phyloP scores from a whole-genome alignment of 2,113 vertebrate species.

The Phrynosoma blainvillii region DNA sequence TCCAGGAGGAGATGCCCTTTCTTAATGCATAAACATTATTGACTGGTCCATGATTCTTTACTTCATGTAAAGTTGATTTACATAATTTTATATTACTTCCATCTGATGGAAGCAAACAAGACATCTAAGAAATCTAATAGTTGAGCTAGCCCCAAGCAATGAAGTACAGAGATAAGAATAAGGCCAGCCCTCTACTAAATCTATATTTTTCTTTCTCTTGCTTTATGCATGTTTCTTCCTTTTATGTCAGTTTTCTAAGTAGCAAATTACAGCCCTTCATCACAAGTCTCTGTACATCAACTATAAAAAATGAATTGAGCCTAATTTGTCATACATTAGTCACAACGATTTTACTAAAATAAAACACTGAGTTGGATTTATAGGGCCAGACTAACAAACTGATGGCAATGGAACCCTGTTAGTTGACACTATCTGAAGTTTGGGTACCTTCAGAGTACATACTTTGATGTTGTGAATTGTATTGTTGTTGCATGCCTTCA shows the following conservation, averaged over 20 bases:
- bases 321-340: neutral
- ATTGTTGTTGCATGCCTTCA: too few species aligned
- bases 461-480: neutral
- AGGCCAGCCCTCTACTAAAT: conserved; percentile 46
- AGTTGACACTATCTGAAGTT: neutral
- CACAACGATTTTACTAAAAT: neutral
- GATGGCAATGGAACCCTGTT: neutral
- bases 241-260: conserved; percentile 34
- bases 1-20: conserved; percentile 97
- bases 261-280: conserved; percentile 56
- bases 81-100: conserved; percentile 91
- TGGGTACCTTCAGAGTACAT: neutral
- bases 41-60: conserved; percentile 88
- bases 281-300: conserved; percentile 47
- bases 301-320: conserved; percentile 53
- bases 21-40: conserved; percentile 93
- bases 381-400: neutral
- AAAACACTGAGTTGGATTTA: neutral
- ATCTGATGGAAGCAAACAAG: conserved; percentile 82
- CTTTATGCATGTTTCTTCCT: conserved; percentile 53
- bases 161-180: conserved; percentile 65
- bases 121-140: conserved; percentile 74
- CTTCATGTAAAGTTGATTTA: conserved; percentile 88
- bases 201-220: conserved; percentile 26
- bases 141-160: conserved; percentile 68